Evolutionary conservation across 1,140 invertebrate species (phyloP), one percentile per base, ranked within the genome.

Genomic region (Centruroides vittatus): DNA sequence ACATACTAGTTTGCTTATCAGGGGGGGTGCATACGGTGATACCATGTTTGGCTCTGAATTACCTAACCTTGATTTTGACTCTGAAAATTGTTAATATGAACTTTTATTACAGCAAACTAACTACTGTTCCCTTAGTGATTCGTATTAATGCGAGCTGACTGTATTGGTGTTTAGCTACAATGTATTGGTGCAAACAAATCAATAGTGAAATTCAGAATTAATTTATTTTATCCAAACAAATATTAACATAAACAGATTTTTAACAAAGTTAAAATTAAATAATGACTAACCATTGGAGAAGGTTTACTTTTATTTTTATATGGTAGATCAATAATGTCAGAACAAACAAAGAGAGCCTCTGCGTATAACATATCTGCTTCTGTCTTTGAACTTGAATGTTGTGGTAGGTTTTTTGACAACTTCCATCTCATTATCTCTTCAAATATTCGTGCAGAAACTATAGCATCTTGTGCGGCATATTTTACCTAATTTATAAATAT

Each of bases 391-490:
- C 12, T 13, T 10, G 5, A 51, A 51, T 11, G 5, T 51, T 51
- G 23, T 6, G 11, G 5, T 8, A 51, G 10, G 11, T 34, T 13
- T 51, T 51, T 51, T 6, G 12, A 13, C 5, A 13, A 51, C 5
- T 11, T 13, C 23, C 34, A 36, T 2, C 6, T 36, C 13, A 55
- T 61, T 13, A 70, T 63, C 4, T 73, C 73, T 9, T 75, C 73
- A 65, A 83, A 88, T 66, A 88, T 82, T 63, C 80, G 79, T 46
- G 87, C 78, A 47, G 82, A 82, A 36, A 81, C 81, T 61, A 82
- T 74, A 1, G 85, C 85, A 77, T 88, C 86, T 48, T 78, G 78
- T 8, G 85, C 83, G 11, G 86, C 86, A 75, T 88, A 88, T 5
- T 78, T 70, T 7, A 83, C 74, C 74, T 41, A 41, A 3, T 41